Base-by-base conservation (phyloP, 2,797 vertebrate species). In the Pangasius mekongensis region DNA sequence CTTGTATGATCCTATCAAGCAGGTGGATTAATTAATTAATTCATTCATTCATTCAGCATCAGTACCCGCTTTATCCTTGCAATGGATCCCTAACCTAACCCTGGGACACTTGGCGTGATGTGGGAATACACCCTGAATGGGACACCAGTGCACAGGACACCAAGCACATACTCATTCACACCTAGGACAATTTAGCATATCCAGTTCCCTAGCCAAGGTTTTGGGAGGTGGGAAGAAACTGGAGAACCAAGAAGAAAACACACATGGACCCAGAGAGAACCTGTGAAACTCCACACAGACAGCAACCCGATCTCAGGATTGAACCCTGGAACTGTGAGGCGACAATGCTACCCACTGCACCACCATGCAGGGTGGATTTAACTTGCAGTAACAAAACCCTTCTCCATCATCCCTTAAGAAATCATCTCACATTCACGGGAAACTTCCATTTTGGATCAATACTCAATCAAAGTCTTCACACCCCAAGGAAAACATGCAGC, bases 381-480 rank as follows among this genome's bases (percentile, higher is more conserved):
- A 83, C 80, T 60, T 36, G 47, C 30, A 30, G 52, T 47, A 71
- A 66, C 54, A 83, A 83, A 83, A 73, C 22, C 52, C 16, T 84
- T 87, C 56, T 43, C 36, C 22, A 85, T 85, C 83, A 85, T 85
- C 30, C 77, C 67, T 62, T 33, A 83, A 49, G 66, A 86, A 60
- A 71, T 86, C 62, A 54, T 56, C 24, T 80, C 33, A 80, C 24
- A 39, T 60, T 87, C 83, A 89, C 91, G 91, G 92, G 90, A 94
- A 92, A 91, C 30, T 9, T 83, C 49, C 93, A 94, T 92, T 87
- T 67, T 64, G 56, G 91, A 95, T 96, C 95, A 91, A 96, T 95
- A 95, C 92, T 92, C 93, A 93, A 95, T 95, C 93, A 95, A 93
- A 93, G 88, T 87, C 20, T 88, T 91, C 84, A 90, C 86, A 84